Conservation (phyloP, 1,140 invertebrate genomes). For the Venustaconcha ellipsiformis region DNA sequence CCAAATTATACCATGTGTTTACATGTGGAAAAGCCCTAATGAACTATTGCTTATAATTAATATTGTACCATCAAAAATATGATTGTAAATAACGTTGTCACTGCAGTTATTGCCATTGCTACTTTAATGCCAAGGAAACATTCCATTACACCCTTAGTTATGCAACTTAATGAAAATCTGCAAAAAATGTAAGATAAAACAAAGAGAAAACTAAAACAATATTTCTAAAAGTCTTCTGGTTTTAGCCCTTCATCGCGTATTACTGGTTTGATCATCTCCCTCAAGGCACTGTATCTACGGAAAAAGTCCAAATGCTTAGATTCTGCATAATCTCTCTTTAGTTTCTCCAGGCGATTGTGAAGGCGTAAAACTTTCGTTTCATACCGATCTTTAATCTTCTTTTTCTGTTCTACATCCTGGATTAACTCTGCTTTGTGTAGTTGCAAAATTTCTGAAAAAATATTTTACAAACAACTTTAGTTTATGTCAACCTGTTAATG, state of each 20-base stretch:
- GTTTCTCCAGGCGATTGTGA: conserved; percentile 19
- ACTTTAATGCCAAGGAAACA: no score
- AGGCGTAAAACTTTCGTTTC: conserved; percentile 22
- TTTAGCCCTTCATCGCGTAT: conserved; percentile 24
- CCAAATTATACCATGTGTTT: no score
- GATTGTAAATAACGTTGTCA: no score
- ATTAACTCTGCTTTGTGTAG: conserved; percentile 30
- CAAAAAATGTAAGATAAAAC: no score
- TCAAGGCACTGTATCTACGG: conserved; percentile 19
- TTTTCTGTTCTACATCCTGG: conserved; percentile 25
- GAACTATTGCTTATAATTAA: no score
- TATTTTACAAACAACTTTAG: not conserved
- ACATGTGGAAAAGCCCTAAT: no score
- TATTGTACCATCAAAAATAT: no score
- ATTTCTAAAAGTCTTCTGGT: not conserved
- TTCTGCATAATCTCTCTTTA: conserved; percentile 30
- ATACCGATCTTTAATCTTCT: conserved; percentile 22
- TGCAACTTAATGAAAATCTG: no score
- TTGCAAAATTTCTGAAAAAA: conserved; percentile 16
- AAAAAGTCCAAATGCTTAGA: conserved; percentile 25
- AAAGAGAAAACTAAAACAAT: no score
- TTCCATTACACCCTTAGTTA: no score
- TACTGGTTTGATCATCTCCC: conserved; percentile 29
- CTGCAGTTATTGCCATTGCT: no score
- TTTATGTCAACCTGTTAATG: no score